Evolutionary conservation across 2,797 vertebrate species (phyloP), one percentile per base, ranked within the genome.

Genomic region (Potorous gilbertii): DNA sequence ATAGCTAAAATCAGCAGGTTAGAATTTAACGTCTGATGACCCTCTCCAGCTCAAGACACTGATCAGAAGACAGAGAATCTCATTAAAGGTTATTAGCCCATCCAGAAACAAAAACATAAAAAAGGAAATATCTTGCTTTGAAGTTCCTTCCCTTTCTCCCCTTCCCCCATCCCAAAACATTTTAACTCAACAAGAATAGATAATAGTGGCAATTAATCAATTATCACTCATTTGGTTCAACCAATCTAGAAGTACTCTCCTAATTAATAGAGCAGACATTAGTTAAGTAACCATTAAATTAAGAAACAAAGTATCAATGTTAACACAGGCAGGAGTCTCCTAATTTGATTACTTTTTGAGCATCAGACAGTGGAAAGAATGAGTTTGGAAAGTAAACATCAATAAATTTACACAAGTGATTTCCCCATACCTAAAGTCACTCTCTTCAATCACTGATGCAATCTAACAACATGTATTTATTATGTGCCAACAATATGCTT

Each of bases 211-310:
- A 87, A 50, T 46, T 87, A 50, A 87, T 87, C 74, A 87, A 87
- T 87, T 50, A 87, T 27, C 40, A 27, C 40, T 87, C 31, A 50
- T 27, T 87, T 87, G 74, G 0, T 87, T 50, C 21, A 50, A 87
- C 21, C n/a, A 87, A 28, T 27, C 21, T 87, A 87, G 40, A 40
- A 87, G 50, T 9, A 50, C 9, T 27, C 3, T 87, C 40, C 74
- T 87, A 87, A 27, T 87, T 87, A 87, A 87, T 27, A 50, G 74
- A 87, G 40, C 74, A 50, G 40, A 50, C 18, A 11, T 46, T 50
- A 87, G 40, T 87, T 87, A 87, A 87, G 74, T 87, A 87, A 50
- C 74, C 74, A 87, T 50, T 87, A 87, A 87, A 87, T 87, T 50
- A 87, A 87, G 74, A 87, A 87, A 87, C 40, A 81, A 81, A 81